Evolutionary conservation across 2,113 vertebrate species (phyloP).

Genomic region (Cervus canadensis): DNA sequence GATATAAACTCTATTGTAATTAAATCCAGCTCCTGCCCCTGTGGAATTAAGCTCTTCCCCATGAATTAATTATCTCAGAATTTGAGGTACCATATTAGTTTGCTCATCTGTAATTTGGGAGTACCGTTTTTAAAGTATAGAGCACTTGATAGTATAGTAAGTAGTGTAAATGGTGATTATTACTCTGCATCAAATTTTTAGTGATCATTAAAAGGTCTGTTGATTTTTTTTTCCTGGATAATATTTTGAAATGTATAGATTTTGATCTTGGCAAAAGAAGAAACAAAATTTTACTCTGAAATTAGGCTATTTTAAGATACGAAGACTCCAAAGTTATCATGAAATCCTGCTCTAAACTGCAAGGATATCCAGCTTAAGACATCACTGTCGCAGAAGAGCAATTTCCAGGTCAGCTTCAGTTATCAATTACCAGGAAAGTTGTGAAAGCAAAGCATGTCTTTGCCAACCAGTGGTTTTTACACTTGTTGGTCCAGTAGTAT

Average conservation of each 20-base stretch:
- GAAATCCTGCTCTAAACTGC: background rate
- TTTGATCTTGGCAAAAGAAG: background rate
- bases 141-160: background rate
- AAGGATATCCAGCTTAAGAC: background rate
- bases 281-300: background rate
- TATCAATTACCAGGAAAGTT: background rate
- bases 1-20: background rate
- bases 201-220: background rate
- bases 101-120: background rate
- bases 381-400: background rate
- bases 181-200: background rate
- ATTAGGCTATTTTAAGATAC: background rate
- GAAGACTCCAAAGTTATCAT: background rate
- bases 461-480: background rate
- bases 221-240: background rate
- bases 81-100: background rate
- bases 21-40: background rate
- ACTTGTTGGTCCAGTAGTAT: background rate
- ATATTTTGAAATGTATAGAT: background rate
- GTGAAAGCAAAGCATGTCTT: background rate
- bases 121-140: background rate
- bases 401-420: background rate
- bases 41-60: background rate
- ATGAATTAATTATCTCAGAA: background rate
- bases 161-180: background rate